phyloP scores from a whole-genome alignment of 2,797 vertebrate species.

The Oryzias sinensis region DNA sequence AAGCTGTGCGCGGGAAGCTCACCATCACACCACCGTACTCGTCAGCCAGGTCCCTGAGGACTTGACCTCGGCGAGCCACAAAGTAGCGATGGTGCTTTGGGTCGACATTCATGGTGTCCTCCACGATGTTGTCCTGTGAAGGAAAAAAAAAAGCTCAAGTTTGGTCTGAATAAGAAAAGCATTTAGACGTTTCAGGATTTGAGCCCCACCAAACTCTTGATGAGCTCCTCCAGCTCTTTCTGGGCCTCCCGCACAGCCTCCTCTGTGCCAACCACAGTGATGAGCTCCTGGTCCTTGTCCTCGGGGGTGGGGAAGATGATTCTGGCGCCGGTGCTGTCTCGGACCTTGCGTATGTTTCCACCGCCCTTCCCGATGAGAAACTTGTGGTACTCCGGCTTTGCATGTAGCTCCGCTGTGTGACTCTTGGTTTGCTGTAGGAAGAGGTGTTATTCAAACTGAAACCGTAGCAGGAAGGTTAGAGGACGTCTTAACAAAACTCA shows the following conservation, averaged over 20 bases:
- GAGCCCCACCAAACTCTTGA: conserved; percentile 86
- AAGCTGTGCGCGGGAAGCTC: conserved; percentile 92
- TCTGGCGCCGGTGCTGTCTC: conserved; percentile 93
- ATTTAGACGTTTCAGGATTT: too few relatives aligned
- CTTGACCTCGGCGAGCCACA: conserved; percentile 92
- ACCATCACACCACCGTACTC: conserved; percentile 97
- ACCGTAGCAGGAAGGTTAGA: too few relatives aligned
- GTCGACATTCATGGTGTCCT: conserved; percentile 91
- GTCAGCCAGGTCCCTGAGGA: conserved; percentile 92
- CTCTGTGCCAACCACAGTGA: conserved; percentile 95
- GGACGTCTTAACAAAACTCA: too few relatives aligned
- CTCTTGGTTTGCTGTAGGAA: conserved; percentile 92
- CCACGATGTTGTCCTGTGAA: conserved; percentile 90
- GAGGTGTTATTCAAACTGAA: not conserved
- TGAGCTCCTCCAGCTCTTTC: conserved; percentile 91
- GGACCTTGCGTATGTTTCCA: conserved; percentile 95
- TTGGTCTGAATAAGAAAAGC: too few relatives aligned
- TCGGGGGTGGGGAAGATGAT: conserved; percentile 93
- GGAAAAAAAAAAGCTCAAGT: not conserved
- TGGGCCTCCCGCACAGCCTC: conserved; percentile 93
- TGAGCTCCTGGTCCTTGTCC: conserved; percentile 96
- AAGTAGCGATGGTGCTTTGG: conserved; percentile 96
- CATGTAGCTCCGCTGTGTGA: conserved; percentile 91
- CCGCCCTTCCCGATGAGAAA: conserved; percentile 98
- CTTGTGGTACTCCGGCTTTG: conserved; percentile 98